Evolutionary conservation across 2,797 vertebrate species (phyloP).

Genomic region (Chrosomus eos): DNA sequence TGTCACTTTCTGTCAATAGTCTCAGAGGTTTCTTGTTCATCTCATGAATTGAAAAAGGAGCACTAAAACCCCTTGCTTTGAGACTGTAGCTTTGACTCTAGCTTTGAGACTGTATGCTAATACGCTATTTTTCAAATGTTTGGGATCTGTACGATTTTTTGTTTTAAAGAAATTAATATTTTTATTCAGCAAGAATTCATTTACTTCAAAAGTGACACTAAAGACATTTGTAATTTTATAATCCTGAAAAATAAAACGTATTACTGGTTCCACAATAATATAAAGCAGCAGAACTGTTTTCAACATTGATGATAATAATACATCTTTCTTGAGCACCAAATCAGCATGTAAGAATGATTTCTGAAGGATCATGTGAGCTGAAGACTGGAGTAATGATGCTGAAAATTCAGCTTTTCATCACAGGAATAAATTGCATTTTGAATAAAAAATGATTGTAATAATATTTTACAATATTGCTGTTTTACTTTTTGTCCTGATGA

Average conservation of each 20-base stretch:
- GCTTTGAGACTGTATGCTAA: not conserved
- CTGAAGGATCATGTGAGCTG: not conserved
- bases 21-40: conserved; percentile 20
- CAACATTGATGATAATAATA: not conserved
- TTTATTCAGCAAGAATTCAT: not conserved
- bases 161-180: not conserved
- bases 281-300: not conserved
- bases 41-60: not conserved
- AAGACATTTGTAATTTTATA: not conserved
- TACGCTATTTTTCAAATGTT: not conserved
- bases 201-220: not conserved
- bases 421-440: not conserved
- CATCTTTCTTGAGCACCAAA: not conserved
- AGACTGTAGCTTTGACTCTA: not conserved
- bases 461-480: not conserved
- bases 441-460: not conserved
- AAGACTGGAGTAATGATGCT: not conserved
- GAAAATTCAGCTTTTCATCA: not conserved
- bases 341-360: not conserved
- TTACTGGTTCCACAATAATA: too few species aligned
- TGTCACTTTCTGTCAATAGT: conserved; percentile 22
- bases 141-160: not conserved
- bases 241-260: too few species aligned
- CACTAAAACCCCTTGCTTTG: not conserved
- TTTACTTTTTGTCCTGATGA: not conserved